Evolutionary conservation across 2,113 vertebrate genomes (phyloP), one percentile per base, ranked within the genome.

Genomic region (Eptesicus fuscus): DNA sequence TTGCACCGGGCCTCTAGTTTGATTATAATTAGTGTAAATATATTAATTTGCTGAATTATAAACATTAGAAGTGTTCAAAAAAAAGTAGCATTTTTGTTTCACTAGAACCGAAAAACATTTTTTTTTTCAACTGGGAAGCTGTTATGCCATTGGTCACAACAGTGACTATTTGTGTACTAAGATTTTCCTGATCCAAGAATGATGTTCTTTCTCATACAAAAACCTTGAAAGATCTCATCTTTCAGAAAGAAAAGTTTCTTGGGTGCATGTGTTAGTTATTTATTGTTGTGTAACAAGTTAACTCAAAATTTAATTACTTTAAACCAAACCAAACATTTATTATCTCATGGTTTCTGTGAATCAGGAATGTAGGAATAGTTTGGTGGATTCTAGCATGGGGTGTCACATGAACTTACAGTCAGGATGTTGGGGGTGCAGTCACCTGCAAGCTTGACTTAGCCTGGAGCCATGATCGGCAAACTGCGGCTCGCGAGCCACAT

Each of bases 371-470:
- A 28, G 5, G 49, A 22, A 53, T 32, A 22, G 3, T 25, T 18
- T 83, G 35, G 0, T 4, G 88, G 35, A 22, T 5, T 85, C 7
- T 56, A 40, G 5, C 28, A 44, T 61, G 35, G 4, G 1, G 0
- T 49, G 12, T 53, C 16, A 37, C 18, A 69, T 47, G 13, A 79
- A 83, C 17, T 37, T 37, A 9, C 16, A 51, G 37, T 88, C 25
- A 82, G 53, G 16, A 18, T 40, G 14, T 1, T 77, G 13, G 8
- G 23, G 17, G 13, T 25, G 5, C 22, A 17, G 18, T n/a, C 4
- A 32, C 32, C 28, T 77, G 6, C 10, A 86, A 78, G 16, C 16
- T 79, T 87, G 28, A 67, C 37, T 67, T 35, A 28, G 2, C 2
- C 32, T 47, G 14, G 22, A 61, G 10, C 47, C 47, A 1, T 47